Conservation (phyloP, 2,888 invertebrate species). For the Agrochola litura region DNA sequence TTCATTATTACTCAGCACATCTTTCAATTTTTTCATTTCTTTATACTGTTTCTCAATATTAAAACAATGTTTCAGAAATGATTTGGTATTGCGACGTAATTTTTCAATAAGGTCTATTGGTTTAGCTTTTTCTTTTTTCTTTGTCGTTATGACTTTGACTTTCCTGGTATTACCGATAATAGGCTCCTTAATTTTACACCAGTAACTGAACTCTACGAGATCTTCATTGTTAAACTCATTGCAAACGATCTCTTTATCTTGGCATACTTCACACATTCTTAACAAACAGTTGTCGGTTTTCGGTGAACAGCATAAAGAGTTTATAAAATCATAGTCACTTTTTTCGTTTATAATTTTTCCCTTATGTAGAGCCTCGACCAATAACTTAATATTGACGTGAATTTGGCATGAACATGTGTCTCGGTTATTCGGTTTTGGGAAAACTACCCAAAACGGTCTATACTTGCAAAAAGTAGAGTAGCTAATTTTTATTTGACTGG, state of each 20-base stretch:
- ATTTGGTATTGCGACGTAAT: conserved; percentile 14
- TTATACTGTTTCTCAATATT: conserved; percentile 25
- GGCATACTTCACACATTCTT: conserved; percentile 10
- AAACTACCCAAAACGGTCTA: conserved; percentile 1
- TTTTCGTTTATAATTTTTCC: no score
- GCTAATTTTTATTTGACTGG: conserved; percentile 23
- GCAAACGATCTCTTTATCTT: conserved; percentile 5
- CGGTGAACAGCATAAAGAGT: conserved; percentile 3
- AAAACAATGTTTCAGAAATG: conserved; percentile 22
- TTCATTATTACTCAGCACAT: no score
- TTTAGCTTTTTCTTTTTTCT: conserved; percentile 12
- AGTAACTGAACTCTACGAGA: neutral
- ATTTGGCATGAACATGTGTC: conserved; percentile 25
- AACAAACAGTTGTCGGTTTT: conserved; percentile 22
- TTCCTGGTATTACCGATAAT: no score
- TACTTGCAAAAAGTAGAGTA: conserved; percentile 21
- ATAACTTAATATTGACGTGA: conserved; percentile 22
- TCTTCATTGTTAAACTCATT: no score
- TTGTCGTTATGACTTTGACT: no score
- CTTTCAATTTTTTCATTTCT: conserved; percentile 1
- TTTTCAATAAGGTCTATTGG: conserved; percentile 20
- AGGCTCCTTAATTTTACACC: neutral
- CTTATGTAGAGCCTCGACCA: conserved; percentile 8
- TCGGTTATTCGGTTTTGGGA: neutral
- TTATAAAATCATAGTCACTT: no score